Evolutionary conservation across 2,113 vertebrate genomes (phyloP).

Genomic region (Cinclus mexicanus): DNA sequence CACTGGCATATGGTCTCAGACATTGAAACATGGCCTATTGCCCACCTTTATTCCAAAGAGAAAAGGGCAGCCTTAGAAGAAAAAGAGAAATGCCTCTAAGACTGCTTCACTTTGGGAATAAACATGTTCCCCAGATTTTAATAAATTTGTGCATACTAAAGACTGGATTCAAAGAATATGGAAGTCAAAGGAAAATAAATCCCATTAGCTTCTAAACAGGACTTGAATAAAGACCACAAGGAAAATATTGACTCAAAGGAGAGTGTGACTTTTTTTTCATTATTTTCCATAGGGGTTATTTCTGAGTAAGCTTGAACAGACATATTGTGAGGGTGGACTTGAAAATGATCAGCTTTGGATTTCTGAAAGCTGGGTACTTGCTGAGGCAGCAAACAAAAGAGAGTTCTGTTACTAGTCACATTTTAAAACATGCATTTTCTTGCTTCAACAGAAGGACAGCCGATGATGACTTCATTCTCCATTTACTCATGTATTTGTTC

Average conservation of each 20-base stretch:
- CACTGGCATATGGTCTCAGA: conserved; percentile 77
- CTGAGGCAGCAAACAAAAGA: neutral
- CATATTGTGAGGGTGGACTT: neutral
- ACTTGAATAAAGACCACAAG: neutral
- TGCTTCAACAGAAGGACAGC: neutral
- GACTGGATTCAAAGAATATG: neutral
- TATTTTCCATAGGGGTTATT: neutral
- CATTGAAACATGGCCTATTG: conserved; percentile 70
- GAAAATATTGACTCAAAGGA: neutral
- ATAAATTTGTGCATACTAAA: neutral
- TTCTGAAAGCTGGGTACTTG: neutral
- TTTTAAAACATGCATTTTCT: neutral
- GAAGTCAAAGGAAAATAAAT: conserved; percentile 25
- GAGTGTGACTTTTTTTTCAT: neutral
- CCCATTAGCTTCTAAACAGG: neutral
- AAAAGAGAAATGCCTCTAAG: neutral
- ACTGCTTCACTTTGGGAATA: conserved; percentile 33
- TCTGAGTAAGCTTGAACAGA: neutral
- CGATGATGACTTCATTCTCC: conserved; percentile 19
- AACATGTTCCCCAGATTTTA: neutral
- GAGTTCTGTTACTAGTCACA: neutral
- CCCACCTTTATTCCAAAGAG: conserved; percentile 61
- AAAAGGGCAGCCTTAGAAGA: conserved; percentile 38
- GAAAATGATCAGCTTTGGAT: neutral
- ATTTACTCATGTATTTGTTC: neutral